Conservation (phyloP, 2,113 vertebrate species). For the Atlantisia rogersi region DNA sequence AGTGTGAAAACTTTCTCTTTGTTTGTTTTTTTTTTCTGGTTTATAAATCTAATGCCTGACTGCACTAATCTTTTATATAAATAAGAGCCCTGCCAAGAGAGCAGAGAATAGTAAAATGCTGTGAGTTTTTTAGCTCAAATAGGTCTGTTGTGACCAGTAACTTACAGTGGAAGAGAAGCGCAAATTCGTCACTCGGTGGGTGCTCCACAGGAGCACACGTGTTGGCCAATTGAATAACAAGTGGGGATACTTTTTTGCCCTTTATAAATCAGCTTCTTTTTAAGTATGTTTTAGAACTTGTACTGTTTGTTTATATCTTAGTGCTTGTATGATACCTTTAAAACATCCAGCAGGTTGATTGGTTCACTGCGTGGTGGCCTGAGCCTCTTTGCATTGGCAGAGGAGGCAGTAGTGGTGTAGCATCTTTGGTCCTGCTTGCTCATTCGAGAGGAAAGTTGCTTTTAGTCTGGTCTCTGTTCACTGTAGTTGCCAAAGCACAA, state of each 20-base stretch:
- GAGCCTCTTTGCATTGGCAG: not conserved
- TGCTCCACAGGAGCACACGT: not conserved
- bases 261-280: not conserved
- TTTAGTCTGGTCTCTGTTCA: not conserved
- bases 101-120: not conserved
- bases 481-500: not conserved
- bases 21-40: slow-evolving; percentile 21
- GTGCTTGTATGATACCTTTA: not conserved
- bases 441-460: not conserved
- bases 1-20: slow-evolving; percentile 39
- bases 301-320: not conserved
- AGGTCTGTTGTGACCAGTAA: not conserved
- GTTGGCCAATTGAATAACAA: slow-evolving; percentile 13
- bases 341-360: not conserved
- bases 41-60: slow-evolving; percentile 49
- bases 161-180: not conserved
- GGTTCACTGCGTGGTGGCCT: not conserved
- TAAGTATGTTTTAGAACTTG: slow-evolving; percentile 8
- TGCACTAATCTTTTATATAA: slow-evolving; percentile 38
- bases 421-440: not conserved
- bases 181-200: not conserved
- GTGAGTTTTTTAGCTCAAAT: not conserved
- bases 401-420: not conserved
- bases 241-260: not conserved
- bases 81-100: slow-evolving; percentile 27